Evolutionary conservation across 2,797 vertebrate species (phyloP).

Genomic region (Gadopsis marmoratus): DNA sequence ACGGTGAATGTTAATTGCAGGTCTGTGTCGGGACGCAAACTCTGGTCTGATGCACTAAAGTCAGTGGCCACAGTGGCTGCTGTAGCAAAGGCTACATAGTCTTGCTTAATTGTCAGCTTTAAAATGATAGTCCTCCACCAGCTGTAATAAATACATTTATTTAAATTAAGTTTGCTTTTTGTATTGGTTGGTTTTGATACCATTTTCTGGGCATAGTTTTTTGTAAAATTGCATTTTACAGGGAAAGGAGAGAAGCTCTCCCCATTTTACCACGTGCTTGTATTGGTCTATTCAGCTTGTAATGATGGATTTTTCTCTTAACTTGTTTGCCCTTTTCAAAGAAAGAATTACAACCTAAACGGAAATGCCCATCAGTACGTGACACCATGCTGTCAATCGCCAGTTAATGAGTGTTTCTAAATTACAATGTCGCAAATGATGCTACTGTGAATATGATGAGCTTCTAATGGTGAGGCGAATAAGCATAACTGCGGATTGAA

Average conservation of each 20-base stretch:
- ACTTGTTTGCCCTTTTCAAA: slow-evolving; percentile 36
- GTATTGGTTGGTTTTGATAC: slow-evolving; percentile 11
- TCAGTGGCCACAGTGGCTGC: neutral
- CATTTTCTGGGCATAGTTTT: neutral
- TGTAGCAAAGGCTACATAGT: neutral
- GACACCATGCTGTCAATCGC: slow-evolving; percentile 3
- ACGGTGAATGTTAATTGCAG: too few relatives aligned
- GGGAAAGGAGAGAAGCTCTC: neutral
- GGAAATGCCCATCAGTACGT: slow-evolving; percentile 23
- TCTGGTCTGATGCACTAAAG: too few relatives aligned
- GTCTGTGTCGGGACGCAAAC: too few relatives aligned
- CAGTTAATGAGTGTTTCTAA: slow-evolving; percentile 41
- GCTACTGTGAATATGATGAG: slow-evolving; percentile 37
- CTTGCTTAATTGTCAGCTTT: neutral
- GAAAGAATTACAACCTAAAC: slow-evolving; percentile 31
- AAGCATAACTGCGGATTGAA: slow-evolving; percentile 49
- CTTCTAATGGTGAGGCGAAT: slow-evolving; percentile 46
- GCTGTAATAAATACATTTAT: neutral
- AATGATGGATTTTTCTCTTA: slow-evolving; percentile 23
- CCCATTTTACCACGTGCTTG: slow-evolving; percentile 1
- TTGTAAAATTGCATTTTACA: slow-evolving; percentile 4
- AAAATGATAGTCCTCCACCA: neutral
- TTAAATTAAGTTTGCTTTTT: neutral
- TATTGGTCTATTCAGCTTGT: slow-evolving; percentile 11
- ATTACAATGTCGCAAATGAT: slow-evolving; percentile 43